Evolutionary conservation across 2,113 vertebrate genomes (phyloP).

Genomic region (Hystrix brachyura): DNA sequence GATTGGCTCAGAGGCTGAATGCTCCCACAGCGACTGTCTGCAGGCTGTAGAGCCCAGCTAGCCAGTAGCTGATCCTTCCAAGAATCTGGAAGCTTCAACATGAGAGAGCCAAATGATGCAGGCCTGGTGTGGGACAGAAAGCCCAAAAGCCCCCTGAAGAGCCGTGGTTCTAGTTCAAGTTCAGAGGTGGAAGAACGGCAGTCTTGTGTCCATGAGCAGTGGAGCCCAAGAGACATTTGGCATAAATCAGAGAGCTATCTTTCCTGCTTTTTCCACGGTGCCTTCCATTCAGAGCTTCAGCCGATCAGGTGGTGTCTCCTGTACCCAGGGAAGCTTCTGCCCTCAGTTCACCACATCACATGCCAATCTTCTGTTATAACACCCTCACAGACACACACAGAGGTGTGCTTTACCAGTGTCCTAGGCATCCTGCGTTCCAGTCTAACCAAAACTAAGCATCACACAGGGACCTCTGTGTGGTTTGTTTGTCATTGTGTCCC

Average conservation of each 20-base stretch:
- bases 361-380: neutral
- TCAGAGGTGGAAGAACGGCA: neutral
- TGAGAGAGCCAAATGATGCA: neutral
- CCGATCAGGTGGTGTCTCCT: rapidly evolving
- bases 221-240: neutral
- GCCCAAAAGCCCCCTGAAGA: no score
- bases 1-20: neutral
- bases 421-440: neutral
- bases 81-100: neutral
- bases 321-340: neutral
- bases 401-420: neutral
- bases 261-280: no score
- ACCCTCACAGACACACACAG: neutral
- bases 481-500: neutral
- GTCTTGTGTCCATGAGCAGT: neutral
- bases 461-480: neutral
- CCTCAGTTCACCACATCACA: neutral
- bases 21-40: neutral
- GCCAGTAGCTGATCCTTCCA: neutral
- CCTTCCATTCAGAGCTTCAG: neutral
- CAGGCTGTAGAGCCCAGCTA: neutral
- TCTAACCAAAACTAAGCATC: neutral
- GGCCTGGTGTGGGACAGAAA: neutral
- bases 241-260: no score
- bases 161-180: no score